Evolutionary conservation across 2,888 invertebrate genomes (phyloP).

Genomic region (Eupeodes luniger): DNA sequence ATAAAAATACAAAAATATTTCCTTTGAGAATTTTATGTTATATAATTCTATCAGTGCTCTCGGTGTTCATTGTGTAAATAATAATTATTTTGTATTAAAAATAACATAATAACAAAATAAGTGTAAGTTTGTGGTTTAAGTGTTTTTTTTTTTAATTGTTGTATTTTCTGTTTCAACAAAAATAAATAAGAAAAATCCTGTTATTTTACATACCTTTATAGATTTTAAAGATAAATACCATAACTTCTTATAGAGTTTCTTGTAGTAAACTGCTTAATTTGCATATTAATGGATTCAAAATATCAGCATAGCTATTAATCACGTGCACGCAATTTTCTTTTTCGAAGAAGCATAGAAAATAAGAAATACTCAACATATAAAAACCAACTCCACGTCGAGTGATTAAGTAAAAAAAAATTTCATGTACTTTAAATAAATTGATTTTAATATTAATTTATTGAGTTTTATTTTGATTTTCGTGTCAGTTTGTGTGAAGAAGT

Average conservation of each 20-base stretch:
- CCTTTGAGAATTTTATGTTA: background rate
- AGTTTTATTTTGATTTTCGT: slow-evolving; percentile 21
- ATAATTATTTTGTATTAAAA: background rate
- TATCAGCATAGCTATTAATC: slow-evolving; percentile 70
- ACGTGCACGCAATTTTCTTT: slow-evolving; percentile 67
- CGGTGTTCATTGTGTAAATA: slow-evolving; percentile 1
- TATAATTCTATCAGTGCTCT: slow-evolving; percentile 24
- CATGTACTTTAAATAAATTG: slow-evolving; percentile 42
- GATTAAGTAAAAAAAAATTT: slow-evolving; percentile 29
- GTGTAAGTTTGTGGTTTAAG: slow-evolving; percentile 38
- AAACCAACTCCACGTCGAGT: slow-evolving; percentile 29
- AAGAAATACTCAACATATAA: slow-evolving; percentile 14
- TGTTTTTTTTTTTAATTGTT: slow-evolving; percentile 1
- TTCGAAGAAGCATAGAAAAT: slow-evolving; percentile 62
- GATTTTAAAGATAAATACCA: slow-evolving; percentile 27
- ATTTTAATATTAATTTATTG: slow-evolving; percentile 46
- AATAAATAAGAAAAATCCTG: slow-evolving; percentile 55
- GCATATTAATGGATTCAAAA: slow-evolving; percentile 75
- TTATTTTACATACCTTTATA: slow-evolving; percentile 29
- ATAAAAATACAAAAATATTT: background rate
- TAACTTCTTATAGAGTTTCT: slow-evolving; percentile 5
- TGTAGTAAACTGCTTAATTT: slow-evolving; percentile 63
- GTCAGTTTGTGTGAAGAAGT: slow-evolving; percentile 34
- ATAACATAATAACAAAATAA: slow-evolving; percentile 32
- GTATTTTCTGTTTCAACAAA: background rate